Evolutionary conservation across 1,140 invertebrate species (phyloP), one percentile per base, ranked within the genome.

Genomic region (Colletes latitarsis): DNA sequence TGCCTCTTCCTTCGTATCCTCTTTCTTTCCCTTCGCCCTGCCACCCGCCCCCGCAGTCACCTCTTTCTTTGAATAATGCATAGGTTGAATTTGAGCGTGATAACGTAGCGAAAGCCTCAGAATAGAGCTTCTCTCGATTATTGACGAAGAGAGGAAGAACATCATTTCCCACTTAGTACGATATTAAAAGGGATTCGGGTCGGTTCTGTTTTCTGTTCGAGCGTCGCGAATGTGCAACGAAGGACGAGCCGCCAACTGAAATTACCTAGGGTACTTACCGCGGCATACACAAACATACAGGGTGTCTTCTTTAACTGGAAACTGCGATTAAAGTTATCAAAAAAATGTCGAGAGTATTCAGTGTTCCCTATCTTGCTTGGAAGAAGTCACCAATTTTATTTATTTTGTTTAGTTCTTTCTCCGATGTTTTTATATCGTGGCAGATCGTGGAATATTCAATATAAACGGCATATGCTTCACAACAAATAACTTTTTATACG

Each of bases 91-190:
- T 91, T 87, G 79, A 84, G 82, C 88, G 89, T 89, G 90, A 92
- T 92, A 92, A 92, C 88, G 88, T 76, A 84, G 71, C 73, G 78
- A 88, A 85, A 83, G 64, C 85, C 74, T 85, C 60, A 70, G 58
- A 84, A 89, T 81, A 57, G 72, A 86, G 88, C 81, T 85, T 79
- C 88, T 89, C 88, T 88, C 83, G 85, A 78, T 85, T 83, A 80
- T 82, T 79, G 71, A 71, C 53, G 64, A 82, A 68, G 86, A 84
- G 73, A 60, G 53, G 75, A 75, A 86, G 82, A 90, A 92, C 88
- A 91, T 89, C 87, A 91, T 91, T 92, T 84, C 86, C 88, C 89
- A 90, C 90, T 92, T 91, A 91, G 86, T 89, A 86, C 80, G 85
- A 86, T 88, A 91, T 90, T 91, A 87, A 91, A 90, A 89, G 82